phyloP scores from a whole-genome alignment of 2,797 vertebrate genomes.

The Sciurus vulgaris region DNA sequence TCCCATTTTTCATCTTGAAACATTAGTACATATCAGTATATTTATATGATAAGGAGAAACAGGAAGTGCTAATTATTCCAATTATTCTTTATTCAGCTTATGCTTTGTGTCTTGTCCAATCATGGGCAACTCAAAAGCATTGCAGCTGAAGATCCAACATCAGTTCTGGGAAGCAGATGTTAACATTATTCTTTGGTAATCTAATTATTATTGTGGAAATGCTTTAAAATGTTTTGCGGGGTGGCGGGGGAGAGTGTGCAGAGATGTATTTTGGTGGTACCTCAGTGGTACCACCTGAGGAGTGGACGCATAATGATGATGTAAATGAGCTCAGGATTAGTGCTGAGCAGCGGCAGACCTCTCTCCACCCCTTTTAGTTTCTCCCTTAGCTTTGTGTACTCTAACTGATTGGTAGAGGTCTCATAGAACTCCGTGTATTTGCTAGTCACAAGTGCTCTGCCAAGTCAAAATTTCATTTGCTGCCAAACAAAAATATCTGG shows the following conservation, averaged over 20 bases:
- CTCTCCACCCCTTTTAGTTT: neutral
- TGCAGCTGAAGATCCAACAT: neutral
- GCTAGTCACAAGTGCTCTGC: neutral
- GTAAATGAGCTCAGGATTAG: neutral
- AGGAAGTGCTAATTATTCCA: neutral
- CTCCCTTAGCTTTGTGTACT: neutral
- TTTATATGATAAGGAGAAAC: neutral
- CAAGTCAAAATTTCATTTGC: constrained; percentile 57
- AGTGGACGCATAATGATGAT: neutral
- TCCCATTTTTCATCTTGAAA: neutral
- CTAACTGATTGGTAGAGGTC: neutral
- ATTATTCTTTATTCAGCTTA: neutral
- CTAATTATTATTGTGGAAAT: neutral
- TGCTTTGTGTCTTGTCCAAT: neutral
- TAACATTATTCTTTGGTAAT: neutral
- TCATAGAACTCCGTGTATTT: neutral
- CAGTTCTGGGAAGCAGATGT: neutral
- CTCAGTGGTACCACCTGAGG: neutral
- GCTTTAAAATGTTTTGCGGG: too few species aligned
- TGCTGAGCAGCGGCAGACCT: neutral
- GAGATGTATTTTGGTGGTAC: too few species aligned
- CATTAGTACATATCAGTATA: neutral
- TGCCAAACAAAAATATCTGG: constrained; percentile 19
- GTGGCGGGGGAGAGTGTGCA: too few species aligned
- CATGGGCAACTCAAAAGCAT: neutral